phyloP scores from a whole-genome alignment of 2,888 invertebrate genomes.

The Orthosia gothica region DNA sequence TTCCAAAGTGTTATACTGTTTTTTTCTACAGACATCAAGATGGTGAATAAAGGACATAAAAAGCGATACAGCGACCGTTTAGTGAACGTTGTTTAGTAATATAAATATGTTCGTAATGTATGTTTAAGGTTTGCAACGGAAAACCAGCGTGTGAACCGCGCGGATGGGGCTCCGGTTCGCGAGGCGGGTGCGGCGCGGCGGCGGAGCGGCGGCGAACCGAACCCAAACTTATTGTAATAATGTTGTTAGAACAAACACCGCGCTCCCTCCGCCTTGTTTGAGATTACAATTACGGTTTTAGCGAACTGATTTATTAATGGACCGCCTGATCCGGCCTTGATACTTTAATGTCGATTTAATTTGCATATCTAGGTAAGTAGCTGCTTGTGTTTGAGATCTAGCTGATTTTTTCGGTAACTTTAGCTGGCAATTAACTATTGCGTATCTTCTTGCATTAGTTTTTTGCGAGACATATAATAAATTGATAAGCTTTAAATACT shows the following conservation, averaged over 20 bases:
- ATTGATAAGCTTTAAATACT: neutral
- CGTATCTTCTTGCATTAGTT: neutral
- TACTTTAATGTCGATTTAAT: slow-evolving; percentile 91
- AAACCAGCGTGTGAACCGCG: slow-evolving; percentile 77
- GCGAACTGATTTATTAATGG: slow-evolving; percentile 92
- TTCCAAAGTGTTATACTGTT: neutral
- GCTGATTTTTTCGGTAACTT: slow-evolving; percentile 23
- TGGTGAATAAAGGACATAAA: slow-evolving; percentile 8
- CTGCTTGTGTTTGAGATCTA: slow-evolving; percentile 50
- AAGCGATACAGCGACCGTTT: neutral
- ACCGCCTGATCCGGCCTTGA: slow-evolving; percentile 90
- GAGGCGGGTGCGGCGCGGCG: slow-evolving; percentile 61
- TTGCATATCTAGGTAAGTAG: slow-evolving; percentile 79
- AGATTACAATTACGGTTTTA: slow-evolving; percentile 92
- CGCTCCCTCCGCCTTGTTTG: slow-evolving; percentile 89
- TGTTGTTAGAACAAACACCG: slow-evolving; percentile 91
- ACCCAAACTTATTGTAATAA: slow-evolving; percentile 91
- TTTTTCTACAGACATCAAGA: neutral
- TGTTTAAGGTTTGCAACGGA: slow-evolving; percentile 58
- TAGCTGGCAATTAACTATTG: neutral
- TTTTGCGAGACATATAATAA: neutral
- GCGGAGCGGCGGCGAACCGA: slow-evolving; percentile 80
- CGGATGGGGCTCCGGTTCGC: slow-evolving; percentile 71
- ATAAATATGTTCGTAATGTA: slow-evolving; percentile 37
- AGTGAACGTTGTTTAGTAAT: slow-evolving; percentile 31